Evolutionary conservation across 2,113 vertebrate genomes (phyloP), one percentile per base, ranked within the genome.

Genomic region (Pampusana beccarii): DNA sequence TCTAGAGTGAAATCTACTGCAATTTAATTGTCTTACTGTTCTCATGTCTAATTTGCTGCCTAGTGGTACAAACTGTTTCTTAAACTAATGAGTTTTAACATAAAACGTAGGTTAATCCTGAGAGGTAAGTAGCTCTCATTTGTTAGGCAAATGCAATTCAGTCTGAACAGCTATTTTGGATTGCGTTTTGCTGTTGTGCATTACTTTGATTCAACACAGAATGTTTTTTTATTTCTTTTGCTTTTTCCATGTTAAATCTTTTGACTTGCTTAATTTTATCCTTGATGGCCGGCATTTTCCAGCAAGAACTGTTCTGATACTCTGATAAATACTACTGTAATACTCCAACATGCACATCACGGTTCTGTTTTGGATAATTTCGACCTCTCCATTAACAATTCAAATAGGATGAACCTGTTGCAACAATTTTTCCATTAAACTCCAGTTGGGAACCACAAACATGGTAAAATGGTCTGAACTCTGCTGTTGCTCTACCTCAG

Each of bases 21-120:
- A 94, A 16, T 89, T 72, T 75, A 95, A 61, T 91, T 74, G 73
- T 92, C 69, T 94, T 75, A 36, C 34, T 96, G 16, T 60, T 97
- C 80, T 78, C 92, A 82, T 40, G 20, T 96, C 44, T 86, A 70
- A 85, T 96, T 92, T 91, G 57, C 78, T 91, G n/a, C 46, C 40
- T 33, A 54, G n/a, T 81, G 92, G 38, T 89, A 40, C 75, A 90
- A 88, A 85, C 60, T 92, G 56, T 93, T 97, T 92, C 56, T 71
- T 95, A 91, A 95, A 71, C 16, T 93, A 93, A 81, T 54, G 48
- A 61, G 5, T 67, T 90, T 75, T 80, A 83, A 87, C 9, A 2
- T 33, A 86, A 97, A 88, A 58, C 33, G 19, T 12, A 88, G 51
- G 84, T 92, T 92, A 93, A 90, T 94, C 46, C 56, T 84, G 31